A percentile compares a stretch with the other conserved stretches of the same genome.
phyloP scores from a whole-genome alignment of 2,113 vertebrate genomes.

The Xyrauchen texanus region DNA sequence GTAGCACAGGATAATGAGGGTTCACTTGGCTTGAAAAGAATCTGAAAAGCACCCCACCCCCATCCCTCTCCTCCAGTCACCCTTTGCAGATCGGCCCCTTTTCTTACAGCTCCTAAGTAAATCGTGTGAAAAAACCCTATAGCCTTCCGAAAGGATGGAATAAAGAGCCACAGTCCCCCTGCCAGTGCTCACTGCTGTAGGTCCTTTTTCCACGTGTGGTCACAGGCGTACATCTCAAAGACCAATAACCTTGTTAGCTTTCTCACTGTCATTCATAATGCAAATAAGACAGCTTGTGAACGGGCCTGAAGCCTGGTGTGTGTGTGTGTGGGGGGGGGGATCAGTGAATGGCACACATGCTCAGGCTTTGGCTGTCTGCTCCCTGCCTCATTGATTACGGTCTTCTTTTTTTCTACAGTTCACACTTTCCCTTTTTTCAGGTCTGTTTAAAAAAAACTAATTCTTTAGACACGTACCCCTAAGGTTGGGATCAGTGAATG shows the following conservation, averaged over 20 bases:
- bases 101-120: constrained; percentile 78
- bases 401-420: constrained; percentile 53
- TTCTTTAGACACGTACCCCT: constrained; percentile 71
- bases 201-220: constrained; percentile 88
- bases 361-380: constrained; percentile 67
- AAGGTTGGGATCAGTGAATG: constrained; percentile 69
- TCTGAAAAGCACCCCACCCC: constrained; percentile 61
- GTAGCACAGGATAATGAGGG: constrained; percentile 72
- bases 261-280: constrained; percentile 88
- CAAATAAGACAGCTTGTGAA: constrained; percentile 86
- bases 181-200: constrained; percentile 89
- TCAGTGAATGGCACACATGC: no score
- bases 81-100: constrained; percentile 62
- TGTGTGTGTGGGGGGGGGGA: constrained; percentile 61
- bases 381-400: constrained; percentile 64
- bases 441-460: no score
- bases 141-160: constrained; percentile 79
- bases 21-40: constrained; percentile 75
- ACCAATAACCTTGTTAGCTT: constrained; percentile 89
- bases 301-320: constrained; percentile 76
- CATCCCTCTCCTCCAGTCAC: constrained; percentile 37
- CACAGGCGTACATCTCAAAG: constrained; percentile 84
- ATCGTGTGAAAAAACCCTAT: constrained; percentile 72
- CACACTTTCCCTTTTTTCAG: constrained; percentile 61
- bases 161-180: constrained; percentile 85